These are phyloP conservation scores for Argopecten irradians DNA, from an alignment of 1,140 invertebrate species.

Conservation along the genomic window DNA sequence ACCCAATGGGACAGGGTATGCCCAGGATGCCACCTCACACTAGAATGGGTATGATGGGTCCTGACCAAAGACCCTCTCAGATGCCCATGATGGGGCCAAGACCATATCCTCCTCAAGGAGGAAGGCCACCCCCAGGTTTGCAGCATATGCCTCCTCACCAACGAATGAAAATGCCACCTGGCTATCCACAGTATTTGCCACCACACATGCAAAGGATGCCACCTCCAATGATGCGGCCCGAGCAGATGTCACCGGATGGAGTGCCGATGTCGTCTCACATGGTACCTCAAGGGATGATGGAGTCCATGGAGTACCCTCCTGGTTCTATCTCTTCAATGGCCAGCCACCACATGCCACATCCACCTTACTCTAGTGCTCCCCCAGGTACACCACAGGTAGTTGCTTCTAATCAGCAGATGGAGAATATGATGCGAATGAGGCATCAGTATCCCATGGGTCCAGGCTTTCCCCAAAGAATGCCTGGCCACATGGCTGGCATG, in stretches of 20 bases:
- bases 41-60: conserved; percentile 7
- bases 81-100: neutral
- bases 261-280: conserved; percentile 5
- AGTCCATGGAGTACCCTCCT: neutral
- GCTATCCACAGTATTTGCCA: conserved; percentile 37
- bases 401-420: conserved; percentile 14
- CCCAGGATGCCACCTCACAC: neutral
- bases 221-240: conserved; percentile 16
- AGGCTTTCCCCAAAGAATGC: conserved; percentile 7
- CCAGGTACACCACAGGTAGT: neutral
- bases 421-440: conserved; percentile 26
- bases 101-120: neutral
- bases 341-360: neutral
- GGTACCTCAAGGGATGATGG: neutral
- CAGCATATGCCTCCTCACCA: conserved; percentile 32
- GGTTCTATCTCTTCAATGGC: neutral
- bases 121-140: neutral
- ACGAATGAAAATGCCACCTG: conserved; percentile 30
- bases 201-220: conserved; percentile 40
- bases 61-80: neutral
- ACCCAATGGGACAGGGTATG: neutral
- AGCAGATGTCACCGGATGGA: neutral
- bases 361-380: neutral
- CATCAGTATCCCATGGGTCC: conserved; percentile 8
- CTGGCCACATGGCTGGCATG: neutral